Percentiles rank a stretch among this genome's conserved stretches.
These are phyloP conservation scores for Glaucopsyche alexis DNA, from an alignment of 2,888 invertebrate species.

Conservation along the genomic window DNA sequence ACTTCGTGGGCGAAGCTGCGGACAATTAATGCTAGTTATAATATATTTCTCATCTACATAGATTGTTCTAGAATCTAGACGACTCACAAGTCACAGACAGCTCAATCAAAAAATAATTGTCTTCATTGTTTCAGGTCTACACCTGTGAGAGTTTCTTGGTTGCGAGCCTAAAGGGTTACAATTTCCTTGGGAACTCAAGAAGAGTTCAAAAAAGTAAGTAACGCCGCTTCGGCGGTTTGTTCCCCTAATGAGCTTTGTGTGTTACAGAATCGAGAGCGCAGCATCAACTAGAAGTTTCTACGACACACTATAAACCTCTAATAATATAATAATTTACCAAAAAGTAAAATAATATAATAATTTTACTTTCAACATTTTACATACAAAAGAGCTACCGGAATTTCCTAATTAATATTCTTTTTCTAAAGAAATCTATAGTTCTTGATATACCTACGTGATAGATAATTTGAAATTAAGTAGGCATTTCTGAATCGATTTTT, in stretches of 20 bases:
- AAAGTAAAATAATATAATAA: too few relatives aligned
- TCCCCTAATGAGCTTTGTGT: constrained; percentile 52
- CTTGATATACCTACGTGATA: neutral
- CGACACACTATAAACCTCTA: constrained; percentile 20
- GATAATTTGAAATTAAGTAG: constrained; percentile 10
- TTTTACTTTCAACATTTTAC: neutral
- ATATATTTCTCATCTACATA: neutral
- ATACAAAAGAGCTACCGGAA: neutral
- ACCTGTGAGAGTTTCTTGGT: constrained; percentile 60
- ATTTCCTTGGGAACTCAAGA: constrained; percentile 76
- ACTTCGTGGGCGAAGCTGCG: too few relatives aligned
- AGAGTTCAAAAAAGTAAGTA: constrained; percentile 78
- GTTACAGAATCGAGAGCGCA: constrained; percentile 54
- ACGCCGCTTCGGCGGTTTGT: constrained; percentile 46
- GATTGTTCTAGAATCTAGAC: neutral
- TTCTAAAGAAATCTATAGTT: neutral
- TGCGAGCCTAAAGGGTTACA: constrained; percentile 72
- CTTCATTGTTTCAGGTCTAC: constrained; percentile 71
- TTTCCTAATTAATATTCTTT: neutral
- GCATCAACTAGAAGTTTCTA: constrained; percentile 28
- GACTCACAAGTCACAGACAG: too few relatives aligned
- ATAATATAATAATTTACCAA: too few relatives aligned
- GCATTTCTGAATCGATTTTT: constrained; percentile 8
- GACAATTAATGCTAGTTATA: too few relatives aligned
- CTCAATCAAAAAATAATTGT: neutral